Percentiles rank a stretch among this genome's conserved stretches.
phyloP scores from a whole-genome alignment of 2,113 vertebrate genomes.

The Anser brachyrhynchus region DNA sequence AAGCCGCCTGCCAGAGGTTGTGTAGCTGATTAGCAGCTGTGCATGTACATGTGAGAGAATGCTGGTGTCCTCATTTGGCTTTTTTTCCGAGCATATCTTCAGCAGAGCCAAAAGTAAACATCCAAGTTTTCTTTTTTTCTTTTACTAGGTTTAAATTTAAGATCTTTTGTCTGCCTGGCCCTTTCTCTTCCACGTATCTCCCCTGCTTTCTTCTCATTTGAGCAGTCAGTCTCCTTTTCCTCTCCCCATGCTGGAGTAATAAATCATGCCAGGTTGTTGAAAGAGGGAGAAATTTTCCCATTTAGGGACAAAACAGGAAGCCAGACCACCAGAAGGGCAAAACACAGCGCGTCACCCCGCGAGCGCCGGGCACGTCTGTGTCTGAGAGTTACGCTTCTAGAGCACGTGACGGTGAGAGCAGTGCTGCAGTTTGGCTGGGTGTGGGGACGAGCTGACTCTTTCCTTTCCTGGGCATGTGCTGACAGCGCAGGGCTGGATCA shows the following conservation, averaged over 20 bases:
- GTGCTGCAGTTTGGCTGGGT: background rate
- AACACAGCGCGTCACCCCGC: background rate
- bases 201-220: background rate
- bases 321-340: background rate
- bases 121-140: background rate
- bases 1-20: background rate
- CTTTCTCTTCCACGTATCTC: background rate
- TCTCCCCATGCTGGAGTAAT: background rate
- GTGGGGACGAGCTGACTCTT: background rate
- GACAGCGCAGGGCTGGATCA: fast-evolving
- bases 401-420: fast-evolving
- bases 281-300: background rate
- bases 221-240: background rate
- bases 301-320: constrained; percentile 34
- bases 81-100: background rate
- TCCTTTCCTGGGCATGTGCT: background rate
- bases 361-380: fast-evolving
- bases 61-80: background rate
- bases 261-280: background rate
- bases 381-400: background rate
- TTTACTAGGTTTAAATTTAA: background rate
- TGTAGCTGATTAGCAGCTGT: background rate
- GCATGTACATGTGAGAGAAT: background rate
- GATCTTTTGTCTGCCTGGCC: fast-evolving
- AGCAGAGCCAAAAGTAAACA: background rate